These are phyloP conservation scores for Maconellicoccus hirsutus DNA, from an alignment of 1,140 invertebrate genomes.

Conservation along the genomic window DNA sequence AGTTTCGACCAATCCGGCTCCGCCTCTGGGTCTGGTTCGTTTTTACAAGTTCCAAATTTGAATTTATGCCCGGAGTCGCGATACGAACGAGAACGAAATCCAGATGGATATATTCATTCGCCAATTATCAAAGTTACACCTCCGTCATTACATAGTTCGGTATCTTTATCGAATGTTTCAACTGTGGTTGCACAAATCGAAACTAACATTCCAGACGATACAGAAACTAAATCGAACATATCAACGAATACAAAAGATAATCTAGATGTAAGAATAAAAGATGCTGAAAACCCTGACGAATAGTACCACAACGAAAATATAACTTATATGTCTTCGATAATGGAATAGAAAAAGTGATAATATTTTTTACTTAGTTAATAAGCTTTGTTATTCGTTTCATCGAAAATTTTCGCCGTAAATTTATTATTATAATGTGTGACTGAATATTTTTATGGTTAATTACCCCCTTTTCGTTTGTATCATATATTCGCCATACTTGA, in stretches of 20 bases:
- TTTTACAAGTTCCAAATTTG: not conserved
- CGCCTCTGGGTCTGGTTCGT: not conserved
- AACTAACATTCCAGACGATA: slow-evolving; percentile 12
- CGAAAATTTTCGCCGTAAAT: not conserved
- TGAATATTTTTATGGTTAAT: not conserved
- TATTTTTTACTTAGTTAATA: slow-evolving; percentile 15
- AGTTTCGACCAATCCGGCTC: not conserved
- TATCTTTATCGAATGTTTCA: not conserved
- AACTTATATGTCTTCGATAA: not conserved
- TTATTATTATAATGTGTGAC: not conserved
- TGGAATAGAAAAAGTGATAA: slow-evolving; percentile 14
- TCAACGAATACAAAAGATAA: slow-evolving; percentile 10
- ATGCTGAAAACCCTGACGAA: not conserved
- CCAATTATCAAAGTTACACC: slow-evolving; percentile 2
- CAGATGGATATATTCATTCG: not conserved
- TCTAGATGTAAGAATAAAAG: slow-evolving; percentile 1
- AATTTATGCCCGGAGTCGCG: not conserved
- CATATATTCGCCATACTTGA: not conserved
- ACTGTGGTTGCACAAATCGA: slow-evolving; percentile 11
- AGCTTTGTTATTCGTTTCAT: slow-evolving; percentile 17
- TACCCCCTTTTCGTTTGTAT: not conserved
- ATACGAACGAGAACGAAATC: not conserved
- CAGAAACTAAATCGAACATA: not conserved
- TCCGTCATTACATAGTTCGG: not conserved
- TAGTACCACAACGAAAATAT: not conserved